These are phyloP conservation scores for Nyleta sp. DNA, from an alignment of 2,888 invertebrate genomes.

Conservation along the genomic window DNA sequence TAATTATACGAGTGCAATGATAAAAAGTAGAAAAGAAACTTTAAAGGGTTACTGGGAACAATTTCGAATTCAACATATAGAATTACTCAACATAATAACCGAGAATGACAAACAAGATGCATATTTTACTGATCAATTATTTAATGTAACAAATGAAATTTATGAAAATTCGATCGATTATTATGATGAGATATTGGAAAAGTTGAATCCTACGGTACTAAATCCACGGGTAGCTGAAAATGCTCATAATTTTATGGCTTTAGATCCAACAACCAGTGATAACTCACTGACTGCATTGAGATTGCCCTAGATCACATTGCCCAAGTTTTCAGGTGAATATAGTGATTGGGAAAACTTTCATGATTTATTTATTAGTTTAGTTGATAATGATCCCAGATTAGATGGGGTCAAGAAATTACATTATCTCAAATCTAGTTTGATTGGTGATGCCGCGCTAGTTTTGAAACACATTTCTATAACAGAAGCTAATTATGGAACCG, in stretches of 20 bases:
- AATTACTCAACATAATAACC: background rate
- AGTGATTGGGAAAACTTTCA: slow-evolving; percentile 15
- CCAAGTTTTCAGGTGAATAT: slow-evolving; percentile 7
- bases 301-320: slow-evolving; percentile 2
- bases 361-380: background rate
- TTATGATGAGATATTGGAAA: background rate
- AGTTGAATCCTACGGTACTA: background rate
- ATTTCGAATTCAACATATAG: background rate
- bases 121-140: slow-evolving; percentile 5
- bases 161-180: background rate
- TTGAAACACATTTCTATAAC: background rate
- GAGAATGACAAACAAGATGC: background rate
- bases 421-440: slow-evolving; percentile 11
- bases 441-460: background rate
- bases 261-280: background rate
- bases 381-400: background rate
- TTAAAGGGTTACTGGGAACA: slow-evolving; percentile 6
- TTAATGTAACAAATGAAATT: background rate
- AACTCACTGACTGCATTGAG: background rate
- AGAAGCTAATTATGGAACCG: slow-evolving; percentile 4
- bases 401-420: slow-evolving; percentile 2
- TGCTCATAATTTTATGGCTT: too few relatives aligned
- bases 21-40: background rate
- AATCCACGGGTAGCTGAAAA: too few relatives aligned
- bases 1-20: background rate